Percentiles rank a stretch among this genome's conserved stretches.
These are phyloP conservation scores for Atractosteus spatula DNA, from an alignment of 2,113 vertebrate species.

Conservation along the genomic window DNA sequence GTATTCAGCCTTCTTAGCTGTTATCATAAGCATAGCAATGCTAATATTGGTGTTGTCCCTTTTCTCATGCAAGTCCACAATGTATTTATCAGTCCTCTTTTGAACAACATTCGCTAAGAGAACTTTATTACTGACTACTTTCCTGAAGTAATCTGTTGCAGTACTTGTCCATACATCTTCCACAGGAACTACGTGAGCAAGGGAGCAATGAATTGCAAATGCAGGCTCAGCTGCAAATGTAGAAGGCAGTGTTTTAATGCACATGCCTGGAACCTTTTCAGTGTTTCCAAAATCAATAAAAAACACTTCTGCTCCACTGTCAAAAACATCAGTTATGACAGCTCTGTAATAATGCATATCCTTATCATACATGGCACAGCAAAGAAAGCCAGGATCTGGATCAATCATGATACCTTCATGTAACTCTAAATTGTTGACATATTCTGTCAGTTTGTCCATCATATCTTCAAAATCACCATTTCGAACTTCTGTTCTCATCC, in stretches of 20 bases:
- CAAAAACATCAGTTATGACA: conserved; percentile 61
- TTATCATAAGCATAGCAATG: conserved; percentile 59
- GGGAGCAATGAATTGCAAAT: conserved; percentile 77
- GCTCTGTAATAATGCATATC: conserved; percentile 80
- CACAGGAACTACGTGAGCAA: conserved; percentile 66
- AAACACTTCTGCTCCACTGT: conserved; percentile 63
- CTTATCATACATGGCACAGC: conserved; percentile 79
- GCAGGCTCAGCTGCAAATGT: conserved; percentile 66
- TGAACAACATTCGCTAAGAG: conserved; percentile 65
- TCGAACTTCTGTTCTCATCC: conserved; percentile 70
- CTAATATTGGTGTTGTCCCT: conserved; percentile 46
- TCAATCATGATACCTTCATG: conserved; percentile 70
- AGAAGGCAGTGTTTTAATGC: conserved; percentile 77
- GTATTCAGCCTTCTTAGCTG: conserved; percentile 65
- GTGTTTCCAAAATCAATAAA: conserved; percentile 90
- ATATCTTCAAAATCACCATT: conserved; percentile 73
- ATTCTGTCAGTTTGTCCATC: conserved; percentile 64
- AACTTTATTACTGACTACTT: conserved; percentile 61
- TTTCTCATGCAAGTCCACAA: conserved; percentile 62
- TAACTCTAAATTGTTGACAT: conserved; percentile 59
- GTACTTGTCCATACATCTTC: conserved; percentile 73
- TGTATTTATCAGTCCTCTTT: conserved; percentile 57
- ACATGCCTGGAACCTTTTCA: conserved; percentile 68
- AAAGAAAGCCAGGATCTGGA: conserved; percentile 72
- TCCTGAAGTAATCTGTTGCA: conserved; percentile 71